Base-by-base conservation (phyloP, 2,888 invertebrate species). In the Agrotis clavis region DNA sequence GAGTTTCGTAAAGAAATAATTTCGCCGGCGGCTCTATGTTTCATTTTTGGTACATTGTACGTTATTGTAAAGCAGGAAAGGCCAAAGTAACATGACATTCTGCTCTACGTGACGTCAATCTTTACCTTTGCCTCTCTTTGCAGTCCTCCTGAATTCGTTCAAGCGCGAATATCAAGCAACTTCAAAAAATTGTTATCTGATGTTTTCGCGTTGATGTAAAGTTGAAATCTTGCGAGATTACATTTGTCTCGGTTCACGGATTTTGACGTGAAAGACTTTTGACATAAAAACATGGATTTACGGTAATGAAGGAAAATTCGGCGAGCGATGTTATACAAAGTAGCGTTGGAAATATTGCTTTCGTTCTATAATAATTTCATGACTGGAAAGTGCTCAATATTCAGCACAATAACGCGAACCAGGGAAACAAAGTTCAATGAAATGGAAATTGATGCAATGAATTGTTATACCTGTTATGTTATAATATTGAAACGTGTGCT, bases 121-220 rank as follows among this genome's bases (percentile, higher is more conserved):
- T 88, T 87, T 86, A 86, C 87, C 84, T 90, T 88, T 88, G 86
- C 81, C 82, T 81, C 87, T 87, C 83, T 90, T 88, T 86, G 76
- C 88, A 87, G 88, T 89, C 84, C 90, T 93, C 79, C 81, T 87
- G 86, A 88, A 90, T 90, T 90, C 90, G 87, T 87, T 91, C 89
- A 88, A 88, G 89, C 88, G 89, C 86, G 90, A 90, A 90, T 85
- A 87, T 88, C 84, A 87, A 85, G 82, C 84, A 84, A 86, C 90
- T 90, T 91, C 87, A 89, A 89, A 91, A 89, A 89, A 90, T 81
- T 89, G 80, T 88, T 89, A 83, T 84, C 86, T 82, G 82, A 89
- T 90, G 83, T 89, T 90, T 89, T 89, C 84, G 84, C 78, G 84
- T 80, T 81, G 84, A 86, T 84, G 74, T 84, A 81, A 87, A 86